Base-by-base conservation (phyloP, 2,113 vertebrate species). In the Cervus canadensis region DNA sequence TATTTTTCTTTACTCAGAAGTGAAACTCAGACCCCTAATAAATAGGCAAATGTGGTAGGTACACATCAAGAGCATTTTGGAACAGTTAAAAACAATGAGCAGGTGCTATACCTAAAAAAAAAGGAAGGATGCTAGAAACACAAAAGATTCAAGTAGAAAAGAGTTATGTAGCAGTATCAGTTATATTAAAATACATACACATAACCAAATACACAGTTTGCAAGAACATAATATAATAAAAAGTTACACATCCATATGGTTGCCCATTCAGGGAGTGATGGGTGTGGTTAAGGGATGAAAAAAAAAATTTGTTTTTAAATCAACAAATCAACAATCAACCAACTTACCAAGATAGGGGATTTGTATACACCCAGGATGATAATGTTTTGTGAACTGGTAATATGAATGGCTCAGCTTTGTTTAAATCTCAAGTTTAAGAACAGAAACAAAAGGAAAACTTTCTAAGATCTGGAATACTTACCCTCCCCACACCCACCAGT, bases 401-500 rank as follows among this genome's bases (percentile, higher is more conserved):
- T 90, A 71, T 16, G 7, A 96, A 71, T 21, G 94, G 7, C 2
- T 64, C 17, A 64, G 52, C 26, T 94, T 84, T 83, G 45, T 40
- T 97, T 94, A 91, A 92, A 83, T 23, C 9, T 84, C 5, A 50
- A 17, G 5, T 57, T 45, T 59, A 28, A 89, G 52, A 93, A 86
- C 36, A 81, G 87, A 96, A 90, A n/a, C 59, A 89, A 89, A 81
- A 67, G 17, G 11, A 33, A 67, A 64, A 52, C 9, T 19, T 91
- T 16, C 2, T 3, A 87, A 93, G 52, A 67, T 12, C 8, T 45
- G 0, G 19, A 74, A 2, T 25, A 43, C 7, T 64, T 64, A 3
- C 1, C 16, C 4, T n/a, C 17, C 16, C 28, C 2, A 3, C 33
- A 4, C 33, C 2, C 3, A 28, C 1, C 2, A 92, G 10, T 45